phyloP scores from a whole-genome alignment of 2,113 vertebrate genomes.

The Rafetus swinhoei region DNA sequence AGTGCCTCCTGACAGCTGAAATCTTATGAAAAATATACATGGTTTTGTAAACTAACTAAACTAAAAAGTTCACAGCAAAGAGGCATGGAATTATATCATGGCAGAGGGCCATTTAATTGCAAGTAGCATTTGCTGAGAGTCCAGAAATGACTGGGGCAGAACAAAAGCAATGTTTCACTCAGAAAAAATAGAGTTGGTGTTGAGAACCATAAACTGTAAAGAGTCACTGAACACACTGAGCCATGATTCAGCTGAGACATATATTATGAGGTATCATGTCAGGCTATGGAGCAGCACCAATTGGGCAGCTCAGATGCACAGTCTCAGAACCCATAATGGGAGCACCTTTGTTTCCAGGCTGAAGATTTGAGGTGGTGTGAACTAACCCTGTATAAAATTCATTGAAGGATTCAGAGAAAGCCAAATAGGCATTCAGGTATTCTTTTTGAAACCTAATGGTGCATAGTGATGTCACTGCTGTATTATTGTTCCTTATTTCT shows the following conservation, averaged over 20 bases:
- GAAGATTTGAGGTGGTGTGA: background rate
- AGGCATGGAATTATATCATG: background rate
- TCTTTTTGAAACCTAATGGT: background rate
- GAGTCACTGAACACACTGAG: background rate
- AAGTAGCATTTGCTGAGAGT: background rate
- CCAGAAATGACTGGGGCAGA: background rate
- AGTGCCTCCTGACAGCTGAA: background rate
- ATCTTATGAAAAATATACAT: background rate
- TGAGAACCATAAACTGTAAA: background rate
- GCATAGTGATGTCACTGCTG: background rate
- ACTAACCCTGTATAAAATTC: background rate
- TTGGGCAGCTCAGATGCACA: background rate
- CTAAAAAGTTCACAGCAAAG: background rate
- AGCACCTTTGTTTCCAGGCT: background rate
- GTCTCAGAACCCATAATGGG: background rate
- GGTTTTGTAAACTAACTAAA: background rate
- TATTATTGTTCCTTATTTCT: background rate
- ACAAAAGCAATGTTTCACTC: background rate
- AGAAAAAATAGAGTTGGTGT: background rate
- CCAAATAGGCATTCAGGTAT: background rate
- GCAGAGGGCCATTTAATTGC: background rate
- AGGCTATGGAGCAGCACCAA: background rate
- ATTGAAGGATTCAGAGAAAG: background rate
- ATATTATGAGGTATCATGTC: fast-evolving
- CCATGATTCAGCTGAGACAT: background rate